Evolutionary conservation across 2,797 vertebrate species (phyloP), one percentile per base, ranked within the genome.

Genomic region (Chiroxiphia lanceolata): DNA sequence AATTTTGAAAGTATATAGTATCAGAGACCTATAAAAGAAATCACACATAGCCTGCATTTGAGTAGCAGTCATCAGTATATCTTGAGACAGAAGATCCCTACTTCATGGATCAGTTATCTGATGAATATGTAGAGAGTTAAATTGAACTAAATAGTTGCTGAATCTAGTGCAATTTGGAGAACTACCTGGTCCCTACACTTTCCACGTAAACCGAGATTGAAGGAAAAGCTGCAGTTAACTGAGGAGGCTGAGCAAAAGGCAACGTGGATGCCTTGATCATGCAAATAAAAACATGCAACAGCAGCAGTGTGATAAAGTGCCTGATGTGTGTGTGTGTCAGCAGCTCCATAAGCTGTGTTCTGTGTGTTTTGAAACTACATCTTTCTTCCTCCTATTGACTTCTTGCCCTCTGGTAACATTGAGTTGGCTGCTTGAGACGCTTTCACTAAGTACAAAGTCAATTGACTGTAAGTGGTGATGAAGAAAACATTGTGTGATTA

Each of bases 361-460:
- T 65, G 4, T 91, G 65, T 88, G 69, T 88, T 97, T 93, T 83
- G 94, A 93, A 96, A 97, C 83, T 89, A 96, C 96, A 95, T 96
- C 91, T 95, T 95, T 96, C 93, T 96, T 95, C 94, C 77, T 91
- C 53, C 54, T 94, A 92, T 97, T 97, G 97, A 97, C 97, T 94
- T 95, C 64, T 97, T 96, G 89, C 95, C 96, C 96, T 96, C 87
- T 89, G 90, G 87, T 96, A 96, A 96, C 90, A 91, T 85, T 79
- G 93, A 96, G 83, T 96, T 83, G 27, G 80, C 95, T 96, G 95
- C 95, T 94, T 96, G 89, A 97, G 95, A 97, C 0, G 7, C 90
- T 95, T 96, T 95, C 86, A 42, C 94, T 97, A 97, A 97, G 96
- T 97, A 97, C 92, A 96, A 97, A 98, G 97, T 98, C 97, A 97